phyloP scores from a whole-genome alignment of 2,888 invertebrate genomes.

The Agrochola macilenta region DNA sequence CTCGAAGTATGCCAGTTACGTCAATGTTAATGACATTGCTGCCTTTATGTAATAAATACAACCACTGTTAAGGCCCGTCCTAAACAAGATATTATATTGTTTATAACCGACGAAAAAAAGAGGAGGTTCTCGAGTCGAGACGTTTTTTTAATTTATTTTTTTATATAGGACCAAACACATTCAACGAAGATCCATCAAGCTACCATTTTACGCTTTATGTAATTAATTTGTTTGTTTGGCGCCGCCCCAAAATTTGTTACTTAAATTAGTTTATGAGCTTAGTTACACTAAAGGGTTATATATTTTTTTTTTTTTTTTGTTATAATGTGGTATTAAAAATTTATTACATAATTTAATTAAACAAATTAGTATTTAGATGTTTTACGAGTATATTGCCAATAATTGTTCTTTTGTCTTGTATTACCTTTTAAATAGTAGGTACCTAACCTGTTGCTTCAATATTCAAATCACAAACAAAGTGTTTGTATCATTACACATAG shows the following conservation, averaged over 20 bases:
- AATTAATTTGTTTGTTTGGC: too few relatives aligned
- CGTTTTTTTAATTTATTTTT: too few relatives aligned
- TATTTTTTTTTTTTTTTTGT: too few relatives aligned
- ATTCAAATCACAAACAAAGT: not conserved
- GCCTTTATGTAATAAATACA: conserved; percentile 14
- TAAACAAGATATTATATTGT: not conserved
- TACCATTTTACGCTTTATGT: too few relatives aligned
- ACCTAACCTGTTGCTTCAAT: not conserved
- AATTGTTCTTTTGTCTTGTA: not conserved
- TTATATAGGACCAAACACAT: too few relatives aligned
- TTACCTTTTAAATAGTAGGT: not conserved
- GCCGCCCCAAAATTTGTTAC: too few relatives aligned
- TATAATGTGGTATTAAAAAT: not conserved
- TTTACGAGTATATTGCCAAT: not conserved
- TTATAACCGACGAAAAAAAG: too few relatives aligned
- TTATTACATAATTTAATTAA: not conserved
- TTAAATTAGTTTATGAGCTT: too few relatives aligned
- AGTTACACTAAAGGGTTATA: too few relatives aligned
- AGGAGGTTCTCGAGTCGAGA: too few relatives aligned
- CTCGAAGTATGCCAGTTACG: conserved; percentile 30
- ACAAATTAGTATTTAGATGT: not conserved
- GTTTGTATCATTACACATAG: too few relatives aligned
- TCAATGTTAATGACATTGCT: conserved; percentile 57
- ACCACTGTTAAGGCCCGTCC: conserved; percentile 10
- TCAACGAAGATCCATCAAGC: too few relatives aligned